These are phyloP conservation scores for Phenganax subtilis DNA, from an alignment of 92 coral and sea anemone genomes.

Conservation along the genomic window DNA sequence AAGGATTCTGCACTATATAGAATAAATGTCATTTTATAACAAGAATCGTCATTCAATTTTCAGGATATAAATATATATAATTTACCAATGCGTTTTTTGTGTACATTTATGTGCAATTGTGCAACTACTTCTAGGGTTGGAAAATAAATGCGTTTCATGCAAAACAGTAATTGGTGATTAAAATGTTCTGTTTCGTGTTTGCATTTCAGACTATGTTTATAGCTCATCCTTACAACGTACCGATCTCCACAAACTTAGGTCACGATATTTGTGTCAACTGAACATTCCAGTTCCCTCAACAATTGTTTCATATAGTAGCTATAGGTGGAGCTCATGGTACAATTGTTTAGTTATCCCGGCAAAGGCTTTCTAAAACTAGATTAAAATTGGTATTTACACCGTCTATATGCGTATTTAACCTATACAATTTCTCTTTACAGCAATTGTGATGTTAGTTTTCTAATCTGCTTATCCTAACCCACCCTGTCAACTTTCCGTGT, in stretches of 20 bases:
- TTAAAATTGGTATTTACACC: too few relatives aligned
- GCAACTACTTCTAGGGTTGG: neutral
- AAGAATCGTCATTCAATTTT: constrained; percentile 28
- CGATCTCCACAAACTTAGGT: neutral
- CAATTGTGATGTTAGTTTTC: too few relatives aligned
- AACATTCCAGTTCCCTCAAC: too few relatives aligned
- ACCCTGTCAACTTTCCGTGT: too few relatives aligned
- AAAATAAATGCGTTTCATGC: neutral
- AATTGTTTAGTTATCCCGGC: too few relatives aligned
- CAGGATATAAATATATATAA: constrained; percentile 28
- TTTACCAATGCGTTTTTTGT: constrained; percentile 7
- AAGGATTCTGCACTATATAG: neutral
- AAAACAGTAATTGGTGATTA: neutral
- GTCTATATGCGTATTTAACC: too few relatives aligned
- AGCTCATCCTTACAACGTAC: neutral
- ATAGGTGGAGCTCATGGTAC: too few relatives aligned
- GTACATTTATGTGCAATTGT: neutral
- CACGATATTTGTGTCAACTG: too few relatives aligned
- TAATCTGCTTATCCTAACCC: too few relatives aligned
- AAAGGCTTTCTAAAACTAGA: too few relatives aligned
- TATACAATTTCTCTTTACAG: too few relatives aligned
- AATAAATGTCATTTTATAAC: constrained; percentile 13
- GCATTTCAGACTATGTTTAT: neutral
- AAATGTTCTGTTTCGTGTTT: neutral
- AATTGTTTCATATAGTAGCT: too few relatives aligned